Base-by-base conservation (phyloP, 2,888 invertebrate species). In the Metalampra italica region DNA sequence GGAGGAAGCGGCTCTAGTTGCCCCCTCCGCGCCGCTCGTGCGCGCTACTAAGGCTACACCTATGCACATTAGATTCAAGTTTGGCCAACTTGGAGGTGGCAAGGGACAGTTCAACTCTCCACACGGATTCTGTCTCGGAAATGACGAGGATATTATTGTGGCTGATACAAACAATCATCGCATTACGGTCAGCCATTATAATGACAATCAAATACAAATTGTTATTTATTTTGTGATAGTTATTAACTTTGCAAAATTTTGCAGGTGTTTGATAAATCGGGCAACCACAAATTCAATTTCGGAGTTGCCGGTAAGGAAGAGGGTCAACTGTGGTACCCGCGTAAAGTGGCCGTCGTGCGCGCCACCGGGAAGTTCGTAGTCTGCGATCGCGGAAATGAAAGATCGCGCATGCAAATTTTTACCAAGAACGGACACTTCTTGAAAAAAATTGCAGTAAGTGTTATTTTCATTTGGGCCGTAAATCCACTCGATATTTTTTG, bases 131-230 rank as follows among this genome's bases (percentile, higher is more conserved):
- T 98, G 98, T 73, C 91, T 98, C 56, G 98, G 98, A 34, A 92
- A 94, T 46, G 97, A 98, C 70, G 98, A 98, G 78, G 98, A 98
- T 72, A 98, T 98, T 60, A 96, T 98, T 66, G 98, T 98, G 15
- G 98, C 98, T 39, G 97, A 98, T 78, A 98, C 98, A 5, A 97
- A 98, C 78, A 98, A 98, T 80, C 98, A 98, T 89, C 94, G 98
- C 56, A 96, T 98, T 71, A 96, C 97, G 87, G 95, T 94, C 5
- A 22, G 22, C 32, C 12, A 12, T 42, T 9, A 29, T 4, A 3
- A 63, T 61, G 45, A 45, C 43, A 30, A 34, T 11, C 9, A 11
- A 34, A 34, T 34, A 2, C 9, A 30, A 2, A 7, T 34, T 34
- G 11, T 34, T 34, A 3, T 2, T 4, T 34, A 11, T 34, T 34